Evolutionary conservation across 1,140 invertebrate species (phyloP), one percentile per base, ranked within the genome.

Genomic region (Ceratitis capitata): DNA sequence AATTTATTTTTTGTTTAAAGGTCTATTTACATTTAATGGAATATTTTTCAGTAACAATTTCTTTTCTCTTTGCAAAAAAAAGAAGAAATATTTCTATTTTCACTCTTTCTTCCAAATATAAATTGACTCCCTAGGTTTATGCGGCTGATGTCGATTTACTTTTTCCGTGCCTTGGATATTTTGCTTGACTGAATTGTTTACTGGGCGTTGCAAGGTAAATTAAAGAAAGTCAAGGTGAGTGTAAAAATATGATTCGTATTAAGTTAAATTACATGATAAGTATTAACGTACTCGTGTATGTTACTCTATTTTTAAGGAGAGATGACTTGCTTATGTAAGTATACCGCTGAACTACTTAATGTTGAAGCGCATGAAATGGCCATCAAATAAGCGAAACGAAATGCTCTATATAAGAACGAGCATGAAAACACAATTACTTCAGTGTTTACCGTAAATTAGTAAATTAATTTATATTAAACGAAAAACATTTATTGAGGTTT

Each of bases 71-170:
- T 45, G 45, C 35, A 45, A 78, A 42, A 78, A 45, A 45, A 61
- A 26, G 29, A 61, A 42, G 29, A 78, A 78, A 45, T 45, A 45
- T 78, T 78, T 78, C n/a, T 78, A 45, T 39, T 45, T 78, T 9
- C 69, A 45, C n/a, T 78, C 12, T 78, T 47, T 78, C 69, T 78
- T 45, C 69, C 69, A 78, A 39, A 78, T n/a, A 9, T n/a, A 78
- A 78, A 78, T 45, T 78, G 23, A 78, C n/a, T 45, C 39, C 39
- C 26, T 78, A 45, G 69, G 69, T 45, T 45, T 23, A 26, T 58
- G 47, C 85, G 56, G 85, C 42, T 69, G 69, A 74, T 84, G 85
- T 51, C 82, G 85, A 86, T 86, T 86, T 84, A 86, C 85, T 86
- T 86, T 86, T 85, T 56, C 49, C 82, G 42, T 45, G 69, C 39